Evolutionary conservation across 2,888 invertebrate genomes (phyloP), one percentile per base, ranked within the genome.

Genomic region (Psylliodes chrysocephalus): DNA sequence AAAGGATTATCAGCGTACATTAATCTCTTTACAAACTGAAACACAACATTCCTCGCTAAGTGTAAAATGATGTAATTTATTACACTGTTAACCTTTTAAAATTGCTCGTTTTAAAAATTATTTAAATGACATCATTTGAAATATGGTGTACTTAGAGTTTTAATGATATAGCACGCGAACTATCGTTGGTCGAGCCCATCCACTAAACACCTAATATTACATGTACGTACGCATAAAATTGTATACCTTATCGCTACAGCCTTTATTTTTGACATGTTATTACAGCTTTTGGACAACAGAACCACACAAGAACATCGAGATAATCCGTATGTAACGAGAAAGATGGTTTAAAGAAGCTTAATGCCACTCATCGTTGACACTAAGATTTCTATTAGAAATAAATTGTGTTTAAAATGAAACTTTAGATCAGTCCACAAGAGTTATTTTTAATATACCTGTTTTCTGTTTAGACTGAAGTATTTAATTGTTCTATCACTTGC

Each of bases 261-360:
- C 33, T 15, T 10, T 30, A 10, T 6, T 33, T 12, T 33, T 38
- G 53, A 60, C 52, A 60, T 42, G 30, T 60, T 60, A 52, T 52
- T 60, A 60, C 49, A 51, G 40, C 44, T 52, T 53, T 33, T 52
- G 30, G 28, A 52, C 52, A 14, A 12, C 35, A 12, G 12, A 44
- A 56, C 25, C 55, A 30, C 18, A 44, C 44, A 18, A 8, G 55
- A 42, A 33, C 44, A 35, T n/a, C 18, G 22, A 18, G 52, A 53
- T 60, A 53, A 60, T 60, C 60, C 60, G 44, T 53, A 44, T 53
- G 52, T 60, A 60, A 60, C 38, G 44, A 60, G 14, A 44, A 44
- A 46, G 52, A 42, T 53, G 35, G 33, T 44, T 1, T 19, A 30
- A 19, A 42, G 35, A 35, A 33, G 54, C 38, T 54, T 54, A 54